Conservation (phyloP, 2,888 invertebrate species). For the Drosophila emarginata region DNA sequence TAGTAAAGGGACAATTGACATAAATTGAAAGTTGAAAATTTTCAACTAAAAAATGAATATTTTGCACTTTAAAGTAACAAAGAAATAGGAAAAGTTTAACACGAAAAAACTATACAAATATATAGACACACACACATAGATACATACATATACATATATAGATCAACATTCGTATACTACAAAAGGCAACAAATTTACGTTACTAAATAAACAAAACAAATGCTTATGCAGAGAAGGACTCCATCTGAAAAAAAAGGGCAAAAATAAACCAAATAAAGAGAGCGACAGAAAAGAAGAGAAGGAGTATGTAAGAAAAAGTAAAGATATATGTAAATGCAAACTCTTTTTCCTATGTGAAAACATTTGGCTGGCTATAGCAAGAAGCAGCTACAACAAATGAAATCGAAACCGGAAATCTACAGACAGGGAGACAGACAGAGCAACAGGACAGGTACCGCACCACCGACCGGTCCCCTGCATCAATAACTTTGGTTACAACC, state of each 20-base stretch:
- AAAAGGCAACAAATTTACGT: slow-evolving; percentile 41
- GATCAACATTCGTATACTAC: not conserved
- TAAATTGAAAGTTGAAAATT: not conserved
- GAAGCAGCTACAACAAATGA: slow-evolving; percentile 43
- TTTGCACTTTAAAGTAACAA: not conserved
- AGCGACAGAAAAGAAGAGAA: not conserved
- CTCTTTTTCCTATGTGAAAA: slow-evolving; percentile 25
- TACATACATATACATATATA: slow-evolving; percentile 21
- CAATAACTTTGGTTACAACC: not conserved
- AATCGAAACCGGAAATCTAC: slow-evolving; percentile 67
- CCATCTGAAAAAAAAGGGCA: not conserved
- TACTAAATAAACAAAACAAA: slow-evolving; percentile 47
- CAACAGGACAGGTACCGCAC: slow-evolving; percentile 19
- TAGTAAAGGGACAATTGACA: not conserved
- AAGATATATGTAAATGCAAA: slow-evolving; percentile 21
- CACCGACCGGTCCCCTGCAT: not conserved
- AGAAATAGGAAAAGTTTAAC: not conserved
- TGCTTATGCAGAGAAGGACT: slow-evolving; percentile 10
- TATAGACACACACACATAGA: slow-evolving; percentile 2
- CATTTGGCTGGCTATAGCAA: slow-evolving; percentile 22
- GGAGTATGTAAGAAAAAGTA: not conserved
- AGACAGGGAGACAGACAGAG: slow-evolving; percentile 24
- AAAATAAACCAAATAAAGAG: slow-evolving; percentile 5
- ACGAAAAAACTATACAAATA: not conserved
- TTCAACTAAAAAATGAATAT: not conserved